Evolutionary conservation across 2,797 vertebrate species (phyloP).

Genomic region (Dipus sagitta): DNA sequence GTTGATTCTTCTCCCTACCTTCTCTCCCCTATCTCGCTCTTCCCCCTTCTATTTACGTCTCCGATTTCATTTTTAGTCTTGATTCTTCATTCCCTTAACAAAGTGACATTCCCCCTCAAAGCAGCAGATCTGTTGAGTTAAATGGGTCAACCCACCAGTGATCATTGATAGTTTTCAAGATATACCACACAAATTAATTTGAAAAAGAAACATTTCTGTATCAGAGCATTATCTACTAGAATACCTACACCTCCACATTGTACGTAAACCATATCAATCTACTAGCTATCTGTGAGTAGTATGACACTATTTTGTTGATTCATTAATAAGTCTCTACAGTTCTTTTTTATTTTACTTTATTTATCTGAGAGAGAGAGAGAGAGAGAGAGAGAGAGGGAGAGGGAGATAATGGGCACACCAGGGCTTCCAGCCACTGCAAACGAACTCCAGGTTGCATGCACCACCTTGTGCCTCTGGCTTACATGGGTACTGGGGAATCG

Average conservation of each 20-base stretch:
- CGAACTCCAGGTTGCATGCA: too few relatives aligned
- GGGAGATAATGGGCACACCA: too few relatives aligned
- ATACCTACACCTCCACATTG: background rate
- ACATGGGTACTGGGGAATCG: too few relatives aligned
- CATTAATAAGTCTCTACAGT: background rate
- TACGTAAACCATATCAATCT: conserved; percentile 14
- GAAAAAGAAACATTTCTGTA: conserved; percentile 40
- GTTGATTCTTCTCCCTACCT: background rate
- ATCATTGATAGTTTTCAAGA: conserved; percentile 3
- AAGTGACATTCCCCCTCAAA: conserved; percentile 24
- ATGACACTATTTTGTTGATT: background rate
- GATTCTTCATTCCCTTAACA: background rate
- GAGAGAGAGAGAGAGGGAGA: too few relatives aligned
- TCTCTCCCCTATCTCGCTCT: background rate
- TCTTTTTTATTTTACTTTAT: too few relatives aligned
- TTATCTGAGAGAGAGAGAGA: too few relatives aligned
- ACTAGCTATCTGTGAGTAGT: background rate
- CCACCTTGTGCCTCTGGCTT: too few relatives aligned
- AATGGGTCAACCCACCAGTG: background rate
- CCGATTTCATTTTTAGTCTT: too few relatives aligned
- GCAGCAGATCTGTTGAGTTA: conserved; percentile 4
- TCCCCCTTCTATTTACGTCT: too few relatives aligned
- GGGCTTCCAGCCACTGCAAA: too few relatives aligned
- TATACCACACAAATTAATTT: conserved; percentile 40
- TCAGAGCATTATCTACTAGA: conserved; percentile 10